Evolutionary conservation across 2,797 vertebrate species (phyloP).

Genomic region (Mastacembelus armatus): DNA sequence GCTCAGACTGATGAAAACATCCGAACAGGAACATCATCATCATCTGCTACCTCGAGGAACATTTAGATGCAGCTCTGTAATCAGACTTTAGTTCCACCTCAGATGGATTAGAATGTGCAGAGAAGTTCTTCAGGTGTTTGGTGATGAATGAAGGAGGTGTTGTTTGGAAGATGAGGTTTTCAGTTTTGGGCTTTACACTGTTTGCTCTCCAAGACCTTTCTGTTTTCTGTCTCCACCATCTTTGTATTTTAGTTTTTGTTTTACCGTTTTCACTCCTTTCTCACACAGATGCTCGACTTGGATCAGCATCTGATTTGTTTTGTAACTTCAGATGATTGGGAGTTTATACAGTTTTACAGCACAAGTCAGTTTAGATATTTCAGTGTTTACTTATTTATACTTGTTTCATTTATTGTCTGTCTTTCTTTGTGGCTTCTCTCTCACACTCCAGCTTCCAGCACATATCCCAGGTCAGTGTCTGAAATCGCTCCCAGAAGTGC

Average conservation of each 20-base stretch:
- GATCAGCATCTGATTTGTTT: slow-evolving; percentile 7
- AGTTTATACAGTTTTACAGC: not conserved
- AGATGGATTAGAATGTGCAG: no score
- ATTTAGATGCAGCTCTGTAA: slow-evolving; percentile 27
- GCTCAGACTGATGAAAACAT: slow-evolving; percentile 6
- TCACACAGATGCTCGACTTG: not conserved
- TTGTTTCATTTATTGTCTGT: not conserved
- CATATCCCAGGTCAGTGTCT: not conserved
- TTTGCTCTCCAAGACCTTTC: slow-evolving; percentile 2
- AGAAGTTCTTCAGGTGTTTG: not conserved
- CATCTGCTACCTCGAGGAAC: slow-evolving; percentile 50
- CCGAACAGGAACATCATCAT: not conserved
- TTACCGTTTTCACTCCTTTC: not conserved
- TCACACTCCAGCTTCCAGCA: not conserved
- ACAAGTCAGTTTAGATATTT: not conserved
- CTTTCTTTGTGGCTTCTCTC: not conserved
- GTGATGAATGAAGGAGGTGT: no score
- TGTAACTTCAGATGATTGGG: slow-evolving; percentile 28
- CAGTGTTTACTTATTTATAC: not conserved
- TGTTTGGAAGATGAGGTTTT: slow-evolving; percentile 3
- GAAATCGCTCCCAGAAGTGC: not conserved
- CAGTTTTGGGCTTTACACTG: not conserved
- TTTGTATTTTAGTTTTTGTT: not conserved
- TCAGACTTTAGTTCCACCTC: not conserved
- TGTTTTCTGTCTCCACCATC: slow-evolving; percentile 1